Conservation (phyloP, 2,888 invertebrate species). For the Andrena haemorrhoa region DNA sequence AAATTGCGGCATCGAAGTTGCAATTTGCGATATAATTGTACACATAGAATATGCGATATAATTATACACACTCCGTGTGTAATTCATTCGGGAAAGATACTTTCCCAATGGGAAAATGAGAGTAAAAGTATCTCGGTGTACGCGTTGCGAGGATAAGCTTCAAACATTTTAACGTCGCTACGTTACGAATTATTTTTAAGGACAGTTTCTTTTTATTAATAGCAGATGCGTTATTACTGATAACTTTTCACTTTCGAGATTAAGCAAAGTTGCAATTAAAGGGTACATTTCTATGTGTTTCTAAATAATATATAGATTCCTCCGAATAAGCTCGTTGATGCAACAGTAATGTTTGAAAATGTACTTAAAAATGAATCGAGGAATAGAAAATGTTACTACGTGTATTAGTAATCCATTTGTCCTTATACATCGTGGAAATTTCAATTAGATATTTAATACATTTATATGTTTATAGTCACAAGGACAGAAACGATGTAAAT, state of each 20-base stretch:
- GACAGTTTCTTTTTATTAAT: too few species aligned
- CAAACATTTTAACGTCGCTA: too few species aligned
- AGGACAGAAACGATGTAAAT: not conserved
- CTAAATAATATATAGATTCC: not conserved
- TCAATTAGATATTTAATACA: constrained; percentile 2
- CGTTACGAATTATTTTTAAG: too few species aligned
- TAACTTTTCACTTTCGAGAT: not conserved
- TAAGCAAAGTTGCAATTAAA: not conserved
- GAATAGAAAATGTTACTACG: not conserved
- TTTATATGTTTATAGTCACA: not conserved
- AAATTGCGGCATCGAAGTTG: not conserved
- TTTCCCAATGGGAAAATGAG: too few species aligned
- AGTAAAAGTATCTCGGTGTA: too few species aligned
- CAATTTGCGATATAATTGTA: constrained; percentile 7
- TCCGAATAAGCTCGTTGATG: not conserved
- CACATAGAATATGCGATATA: not conserved
- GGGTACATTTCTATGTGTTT: not conserved
- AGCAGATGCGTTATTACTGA: too few species aligned
- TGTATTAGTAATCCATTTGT: not conserved
- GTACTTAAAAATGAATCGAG: not conserved
- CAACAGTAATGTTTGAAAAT: not conserved
- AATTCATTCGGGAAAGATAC: not conserved
- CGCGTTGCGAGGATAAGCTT: too few species aligned
- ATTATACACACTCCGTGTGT: not conserved
- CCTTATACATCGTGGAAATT: not conserved